Conservation (phyloP, 2,113 vertebrate genomes). For the Pachycephala philippinensis region DNA sequence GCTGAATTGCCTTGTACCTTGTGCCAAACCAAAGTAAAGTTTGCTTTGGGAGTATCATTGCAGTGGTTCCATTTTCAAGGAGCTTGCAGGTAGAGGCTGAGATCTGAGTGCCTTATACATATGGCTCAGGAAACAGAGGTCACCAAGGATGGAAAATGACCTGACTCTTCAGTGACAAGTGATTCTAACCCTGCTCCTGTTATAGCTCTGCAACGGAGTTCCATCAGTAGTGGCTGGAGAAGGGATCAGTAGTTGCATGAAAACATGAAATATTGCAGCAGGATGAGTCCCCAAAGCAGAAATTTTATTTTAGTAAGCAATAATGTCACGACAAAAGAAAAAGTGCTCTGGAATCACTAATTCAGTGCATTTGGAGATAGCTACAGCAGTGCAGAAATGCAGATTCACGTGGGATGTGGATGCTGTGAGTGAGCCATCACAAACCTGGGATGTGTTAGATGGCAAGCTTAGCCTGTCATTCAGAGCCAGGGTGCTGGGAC, state of each 20-base stretch:
- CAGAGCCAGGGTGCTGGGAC: not conserved
- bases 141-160: not conserved
- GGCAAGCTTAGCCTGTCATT: not conserved
- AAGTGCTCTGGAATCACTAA: not conserved
- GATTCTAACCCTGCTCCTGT: not conserved
- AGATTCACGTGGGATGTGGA: not conserved
- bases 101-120: not conserved
- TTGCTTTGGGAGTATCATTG: slow-evolving; percentile 67
- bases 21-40: slow-evolving; percentile 70
- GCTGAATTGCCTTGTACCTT: slow-evolving; percentile 53
- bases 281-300: not conserved
- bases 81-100: slow-evolving; percentile 48
- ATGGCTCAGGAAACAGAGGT: not conserved
- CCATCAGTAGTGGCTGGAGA: not conserved
- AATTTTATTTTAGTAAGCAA: not conserved
- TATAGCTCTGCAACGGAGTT: not conserved
- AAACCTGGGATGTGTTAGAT: not conserved
- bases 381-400: not conserved
- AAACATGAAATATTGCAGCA: not conserved
- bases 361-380: not conserved
- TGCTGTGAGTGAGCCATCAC: not conserved
- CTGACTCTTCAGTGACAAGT: not conserved
- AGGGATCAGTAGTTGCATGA: not conserved
- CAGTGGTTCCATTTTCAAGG: slow-evolving; percentile 66
- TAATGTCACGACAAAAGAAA: not conserved